Conservation (phyloP, 2,113 vertebrate species). For the Odontesthes bonariensis region DNA sequence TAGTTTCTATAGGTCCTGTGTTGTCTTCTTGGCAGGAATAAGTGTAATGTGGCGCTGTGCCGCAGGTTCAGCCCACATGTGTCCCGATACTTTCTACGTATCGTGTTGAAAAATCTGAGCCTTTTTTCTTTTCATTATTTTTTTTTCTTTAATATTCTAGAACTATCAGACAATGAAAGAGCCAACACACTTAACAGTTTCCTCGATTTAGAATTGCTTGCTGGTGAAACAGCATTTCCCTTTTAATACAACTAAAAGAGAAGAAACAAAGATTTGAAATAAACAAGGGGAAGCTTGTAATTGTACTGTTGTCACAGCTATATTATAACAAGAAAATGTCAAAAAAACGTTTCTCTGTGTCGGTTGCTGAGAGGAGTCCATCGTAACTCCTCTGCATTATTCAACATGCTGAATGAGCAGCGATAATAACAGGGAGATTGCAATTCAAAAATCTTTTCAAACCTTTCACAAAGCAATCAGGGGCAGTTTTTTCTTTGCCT, state of each 20-base stretch:
- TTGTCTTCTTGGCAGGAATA: constrained; percentile 37
- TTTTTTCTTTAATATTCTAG: no score
- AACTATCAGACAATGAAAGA: no score
- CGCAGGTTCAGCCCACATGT: constrained; percentile 23
- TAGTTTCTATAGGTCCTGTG: constrained; percentile 19
- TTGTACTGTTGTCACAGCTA: constrained; percentile 37
- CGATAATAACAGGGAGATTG: constrained; percentile 23
- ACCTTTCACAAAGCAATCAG: constrained; percentile 48
- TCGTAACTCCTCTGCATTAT: background rate
- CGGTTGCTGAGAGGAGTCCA: constrained; percentile 25
- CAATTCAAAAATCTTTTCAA: constrained; percentile 30
- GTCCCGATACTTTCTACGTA: constrained; percentile 6
- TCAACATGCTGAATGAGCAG: background rate
- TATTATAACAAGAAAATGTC: constrained; percentile 21
- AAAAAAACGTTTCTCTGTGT: constrained; percentile 16
- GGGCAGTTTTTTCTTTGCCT: constrained; percentile 5
- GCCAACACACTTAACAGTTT: background rate
- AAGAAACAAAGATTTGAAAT: constrained; percentile 18
- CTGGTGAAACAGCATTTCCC: constrained; percentile 24
- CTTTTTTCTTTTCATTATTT: constrained; percentile 4
- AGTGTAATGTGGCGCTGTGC: constrained; percentile 35
- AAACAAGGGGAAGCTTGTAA: constrained; percentile 15
- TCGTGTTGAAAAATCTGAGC: constrained; percentile 22
- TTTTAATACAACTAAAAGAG: constrained; percentile 40
- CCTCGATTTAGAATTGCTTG: background rate